Evolutionary conservation across 2,113 vertebrate genomes (phyloP).

Genomic region (Mustela nigripes): DNA sequence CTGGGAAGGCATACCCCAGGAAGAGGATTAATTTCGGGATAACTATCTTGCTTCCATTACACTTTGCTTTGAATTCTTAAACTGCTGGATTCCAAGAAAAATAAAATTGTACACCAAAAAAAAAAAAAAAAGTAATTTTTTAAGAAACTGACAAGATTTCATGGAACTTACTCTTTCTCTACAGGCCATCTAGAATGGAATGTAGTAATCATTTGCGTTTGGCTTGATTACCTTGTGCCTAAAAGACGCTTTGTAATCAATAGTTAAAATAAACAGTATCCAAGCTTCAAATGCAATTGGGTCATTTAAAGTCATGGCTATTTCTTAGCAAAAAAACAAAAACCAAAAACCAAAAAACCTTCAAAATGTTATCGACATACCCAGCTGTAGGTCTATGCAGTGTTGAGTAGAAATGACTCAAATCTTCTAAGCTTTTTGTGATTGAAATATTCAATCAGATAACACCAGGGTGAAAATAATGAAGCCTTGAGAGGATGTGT

Average conservation of each 20-base stretch:
- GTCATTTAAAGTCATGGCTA: constrained; percentile 67
- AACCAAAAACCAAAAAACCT: background rate
- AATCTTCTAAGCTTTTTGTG: constrained; percentile 80
- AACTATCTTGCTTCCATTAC: background rate
- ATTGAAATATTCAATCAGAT: constrained; percentile 90
- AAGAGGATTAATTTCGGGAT: background rate
- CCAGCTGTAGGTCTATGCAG: constrained; percentile 49
- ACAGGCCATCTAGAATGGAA: background rate
- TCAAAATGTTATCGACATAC: constrained; percentile 69
- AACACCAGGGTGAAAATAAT: constrained; percentile 87
- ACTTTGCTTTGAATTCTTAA: background rate
- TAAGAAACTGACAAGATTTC: constrained; percentile 41
- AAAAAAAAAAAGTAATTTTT: background rate
- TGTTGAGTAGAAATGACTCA: constrained; percentile 70
- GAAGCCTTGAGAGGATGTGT: constrained; percentile 86
- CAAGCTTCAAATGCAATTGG: constrained; percentile 68
- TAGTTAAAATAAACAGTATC: constrained; percentile 62
- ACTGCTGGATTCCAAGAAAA: background rate
- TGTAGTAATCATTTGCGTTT: background rate
- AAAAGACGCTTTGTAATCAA: constrained; percentile 73
- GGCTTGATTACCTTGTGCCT: constrained; percentile 3
- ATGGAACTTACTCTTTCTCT: background rate
- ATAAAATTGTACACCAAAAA: background rate
- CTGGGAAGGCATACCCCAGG: background rate
- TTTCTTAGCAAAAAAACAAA: constrained; percentile 56